A percentile compares a stretch with the other conserved stretches of the same genome.
Evolutionary conservation across 1,140 invertebrate species (phyloP).

Genomic region (Trachymyrmex septentrionalis): DNA sequence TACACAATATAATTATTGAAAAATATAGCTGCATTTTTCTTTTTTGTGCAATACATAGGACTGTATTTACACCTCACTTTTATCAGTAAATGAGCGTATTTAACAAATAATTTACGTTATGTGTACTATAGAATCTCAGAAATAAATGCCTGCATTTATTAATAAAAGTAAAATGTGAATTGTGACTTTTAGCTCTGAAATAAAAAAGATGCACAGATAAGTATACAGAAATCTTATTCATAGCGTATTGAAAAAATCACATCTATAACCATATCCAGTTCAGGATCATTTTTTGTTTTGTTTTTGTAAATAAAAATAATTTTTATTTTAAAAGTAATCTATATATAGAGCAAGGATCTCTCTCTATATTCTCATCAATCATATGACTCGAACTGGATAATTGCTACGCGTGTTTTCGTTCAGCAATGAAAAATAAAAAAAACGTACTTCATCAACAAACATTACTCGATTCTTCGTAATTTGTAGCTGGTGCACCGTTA

Average conservation of each 20-base stretch:
- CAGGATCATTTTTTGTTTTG: constrained; percentile 52
- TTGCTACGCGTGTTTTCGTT: background rate
- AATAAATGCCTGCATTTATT: no score
- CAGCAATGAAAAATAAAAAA: background rate
- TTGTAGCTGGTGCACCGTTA: constrained; percentile 50
- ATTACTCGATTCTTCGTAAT: constrained; percentile 1
- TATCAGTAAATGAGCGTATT: no score
- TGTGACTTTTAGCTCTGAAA: background rate
- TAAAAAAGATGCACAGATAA: background rate
- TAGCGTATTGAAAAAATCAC: background rate
- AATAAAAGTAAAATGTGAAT: no score
- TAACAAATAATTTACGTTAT: no score
- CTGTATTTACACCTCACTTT: no score
- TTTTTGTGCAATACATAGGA: background rate
- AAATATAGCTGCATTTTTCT: background rate
- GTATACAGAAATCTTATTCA: constrained; percentile 34
- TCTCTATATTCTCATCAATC: constrained; percentile 12
- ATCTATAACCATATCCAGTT: constrained; percentile 34
- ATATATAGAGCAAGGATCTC: background rate
- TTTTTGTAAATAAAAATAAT: constrained; percentile 60
- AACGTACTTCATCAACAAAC: background rate
- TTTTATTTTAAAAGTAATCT: background rate
- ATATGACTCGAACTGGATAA: background rate
- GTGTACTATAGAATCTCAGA: no score
- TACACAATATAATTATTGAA: background rate